phyloP scores from a whole-genome alignment of 2,888 invertebrate genomes.

The Steinernema carpocapsae region DNA sequence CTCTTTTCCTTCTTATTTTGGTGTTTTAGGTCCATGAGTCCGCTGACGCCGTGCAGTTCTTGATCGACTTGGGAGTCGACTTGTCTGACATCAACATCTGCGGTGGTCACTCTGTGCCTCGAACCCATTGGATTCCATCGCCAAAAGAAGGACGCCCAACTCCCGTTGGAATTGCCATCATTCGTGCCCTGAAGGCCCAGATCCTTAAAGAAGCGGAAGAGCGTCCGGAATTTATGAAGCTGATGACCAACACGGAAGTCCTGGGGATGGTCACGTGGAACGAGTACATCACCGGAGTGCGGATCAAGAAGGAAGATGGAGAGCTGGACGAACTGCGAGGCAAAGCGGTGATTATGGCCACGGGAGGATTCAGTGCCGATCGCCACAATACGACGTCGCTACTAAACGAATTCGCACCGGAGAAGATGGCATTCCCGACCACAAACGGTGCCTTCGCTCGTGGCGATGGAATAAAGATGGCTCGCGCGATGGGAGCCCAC shows the following conservation, averaged over 20 bases:
- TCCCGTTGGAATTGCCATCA: slow-evolving; percentile 68
- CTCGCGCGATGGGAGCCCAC: slow-evolving; percentile 64
- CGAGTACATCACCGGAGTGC: slow-evolving; percentile 61
- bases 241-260: slow-evolving; percentile 43
- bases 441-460: slow-evolving; percentile 68
- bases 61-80: slow-evolving; percentile 61
- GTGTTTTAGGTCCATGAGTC: slow-evolving; percentile 52
- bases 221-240: slow-evolving; percentile 49
- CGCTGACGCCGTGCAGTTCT: slow-evolving; percentile 56
- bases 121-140: slow-evolving; percentile 69
- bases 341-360: slow-evolving; percentile 66
- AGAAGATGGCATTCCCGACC: slow-evolving; percentile 60
- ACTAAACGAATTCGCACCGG: slow-evolving; percentile 61
- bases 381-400: slow-evolving; percentile 54
- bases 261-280: slow-evolving; percentile 59
- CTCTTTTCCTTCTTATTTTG: neutral
- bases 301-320: slow-evolving; percentile 40
- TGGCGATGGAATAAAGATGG: slow-evolving; percentile 67
- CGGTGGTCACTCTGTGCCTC: slow-evolving; percentile 66
- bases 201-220: slow-evolving; percentile 52
- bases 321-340: slow-evolving; percentile 52
- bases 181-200: slow-evolving; percentile 56
- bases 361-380: slow-evolving; percentile 66
- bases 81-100: slow-evolving; percentile 67
- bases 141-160: slow-evolving; percentile 68